These are phyloP conservation scores for Drosophila kuntzei DNA, from an alignment of 2,888 invertebrate genomes.

Conservation along the genomic window DNA sequence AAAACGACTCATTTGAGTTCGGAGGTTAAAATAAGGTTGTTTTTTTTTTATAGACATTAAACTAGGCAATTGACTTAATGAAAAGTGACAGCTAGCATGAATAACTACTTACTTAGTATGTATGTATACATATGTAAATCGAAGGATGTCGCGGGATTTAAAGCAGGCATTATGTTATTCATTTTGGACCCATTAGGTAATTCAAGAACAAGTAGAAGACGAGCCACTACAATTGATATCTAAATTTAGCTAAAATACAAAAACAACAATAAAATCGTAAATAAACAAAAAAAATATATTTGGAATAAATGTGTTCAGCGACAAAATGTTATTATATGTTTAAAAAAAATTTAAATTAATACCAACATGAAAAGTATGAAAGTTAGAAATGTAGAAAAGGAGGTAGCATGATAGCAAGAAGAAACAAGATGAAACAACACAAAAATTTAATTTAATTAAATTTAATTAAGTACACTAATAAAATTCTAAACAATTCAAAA, in stretches of 20 bases:
- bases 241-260: slow-evolving; percentile 38
- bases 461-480: slow-evolving; percentile 53
- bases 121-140: slow-evolving; percentile 7
- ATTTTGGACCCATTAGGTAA: slow-evolving; percentile 13
- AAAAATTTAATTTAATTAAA: slow-evolving; percentile 72
- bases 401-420: slow-evolving; percentile 9
- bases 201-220: slow-evolving; percentile 24
- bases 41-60: slow-evolving; percentile 63
- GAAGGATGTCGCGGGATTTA: slow-evolving; percentile 1
- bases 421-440: slow-evolving; percentile 37
- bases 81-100: slow-evolving; percentile 28
- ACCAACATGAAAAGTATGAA: slow-evolving; percentile 11
- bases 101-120: slow-evolving; percentile 10
- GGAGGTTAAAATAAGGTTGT: slow-evolving; percentile 70
- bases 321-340: slow-evolving; percentile 78
- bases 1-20: slow-evolving; percentile 24
- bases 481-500: slow-evolving; percentile 60
- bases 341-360: slow-evolving; percentile 57
- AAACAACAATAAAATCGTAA: slow-evolving; percentile 16
- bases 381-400: slow-evolving; percentile 15
- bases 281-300: slow-evolving; percentile 44
- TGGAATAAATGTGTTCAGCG: slow-evolving; percentile 77
- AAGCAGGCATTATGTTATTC: slow-evolving; percentile 20
- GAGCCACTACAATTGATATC: slow-evolving; percentile 38
- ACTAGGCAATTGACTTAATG: slow-evolving; percentile 44